Base-by-base conservation (phyloP, 1,140 invertebrate genomes). In the Plectrocnemia conspersa region DNA sequence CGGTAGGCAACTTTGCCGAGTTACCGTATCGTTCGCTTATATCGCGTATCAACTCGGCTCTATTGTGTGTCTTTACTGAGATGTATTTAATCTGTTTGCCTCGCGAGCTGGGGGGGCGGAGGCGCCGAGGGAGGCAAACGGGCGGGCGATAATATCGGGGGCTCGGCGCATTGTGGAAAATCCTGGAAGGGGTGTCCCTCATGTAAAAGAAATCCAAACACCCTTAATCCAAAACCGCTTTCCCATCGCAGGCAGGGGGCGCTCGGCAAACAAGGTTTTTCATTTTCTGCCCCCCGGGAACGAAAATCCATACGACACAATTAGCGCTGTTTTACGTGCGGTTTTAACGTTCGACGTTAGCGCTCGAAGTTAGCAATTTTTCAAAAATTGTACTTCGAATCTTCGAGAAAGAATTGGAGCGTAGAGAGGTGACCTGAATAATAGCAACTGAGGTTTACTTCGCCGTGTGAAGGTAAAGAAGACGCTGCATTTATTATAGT, bases 81-180 rank as follows among this genome's bases (percentile, higher is more conserved):
- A 60, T 60, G 58, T 60, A 60, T 60, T 60, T 60, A 60, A 60
- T 60, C 58, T 60, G 58, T 60, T 60, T 60, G 58, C 54, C 33
- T 47, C 52, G 47, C 24, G 24, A 53, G 52, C 25, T 23, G 16
- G 32, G 32, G 23, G 15, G 19, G 13, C 32, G 47, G 45, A 24
- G 3, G 19, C 18, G 32, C 23, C 16, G 32, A 11, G 44, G 33
- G 42, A n/a, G 47, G 32, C 22, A 50, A 35, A 11, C 33, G 47
- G 27, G 13, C 42, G 18, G 23, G n/a, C n/a, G n/a, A n/a, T n/a
- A n/a, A n/a, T n/a, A n/a, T n/a, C n/a, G 19, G 44, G 16, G 23
- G 41, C 9, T 11, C 18, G 41, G 9, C 18, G 13, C 41, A 47
- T 23, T 23, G 44, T 9, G 22, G 44, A 29, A 47, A 47, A 47